These are phyloP conservation scores for Tromatobia lineatoria DNA, from an alignment of 2,888 invertebrate genomes.

Conservation along the genomic window DNA sequence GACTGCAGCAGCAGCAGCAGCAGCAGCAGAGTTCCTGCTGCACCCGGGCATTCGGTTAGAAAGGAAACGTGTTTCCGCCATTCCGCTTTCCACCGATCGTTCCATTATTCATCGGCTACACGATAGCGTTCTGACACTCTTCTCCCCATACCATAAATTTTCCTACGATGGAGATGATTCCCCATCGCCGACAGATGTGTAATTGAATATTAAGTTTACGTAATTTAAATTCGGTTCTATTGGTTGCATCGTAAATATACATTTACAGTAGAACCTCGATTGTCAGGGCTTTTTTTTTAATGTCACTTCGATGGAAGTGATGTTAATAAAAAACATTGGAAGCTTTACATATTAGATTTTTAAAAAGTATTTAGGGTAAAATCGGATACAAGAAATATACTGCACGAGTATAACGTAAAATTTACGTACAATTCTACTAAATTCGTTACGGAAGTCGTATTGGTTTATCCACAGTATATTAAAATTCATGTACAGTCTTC, in stretches of 20 bases:
- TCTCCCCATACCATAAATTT: slow-evolving; percentile 2
- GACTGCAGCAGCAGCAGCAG: not conserved
- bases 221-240: slow-evolving; percentile 70
- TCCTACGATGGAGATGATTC: not conserved
- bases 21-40: slow-evolving; percentile 23
- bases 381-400: too few species aligned
- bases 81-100: slow-evolving; percentile 77
- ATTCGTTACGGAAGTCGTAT: too few species aligned
- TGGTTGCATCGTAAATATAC: not conserved
- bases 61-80: slow-evolving; percentile 76
- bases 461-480: too few species aligned
- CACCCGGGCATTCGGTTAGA: slow-evolving; percentile 69
- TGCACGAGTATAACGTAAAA: too few species aligned
- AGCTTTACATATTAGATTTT: too few species aligned
- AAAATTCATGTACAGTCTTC: too few species aligned
- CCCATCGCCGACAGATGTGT: slow-evolving; percentile 64
- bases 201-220: slow-evolving; percentile 75
- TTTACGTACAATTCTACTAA: too few species aligned
- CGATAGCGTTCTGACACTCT: slow-evolving; percentile 37
- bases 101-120: slow-evolving; percentile 76
- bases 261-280: too few species aligned
- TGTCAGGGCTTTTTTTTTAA: too few species aligned
- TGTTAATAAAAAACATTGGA: too few species aligned
- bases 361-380: too few species aligned
- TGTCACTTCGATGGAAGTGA: too few species aligned